Evolutionary conservation across 1,140 invertebrate genomes (phyloP), one percentile per base, ranked within the genome.

Genomic region (Lordiphosa mommai): DNA sequence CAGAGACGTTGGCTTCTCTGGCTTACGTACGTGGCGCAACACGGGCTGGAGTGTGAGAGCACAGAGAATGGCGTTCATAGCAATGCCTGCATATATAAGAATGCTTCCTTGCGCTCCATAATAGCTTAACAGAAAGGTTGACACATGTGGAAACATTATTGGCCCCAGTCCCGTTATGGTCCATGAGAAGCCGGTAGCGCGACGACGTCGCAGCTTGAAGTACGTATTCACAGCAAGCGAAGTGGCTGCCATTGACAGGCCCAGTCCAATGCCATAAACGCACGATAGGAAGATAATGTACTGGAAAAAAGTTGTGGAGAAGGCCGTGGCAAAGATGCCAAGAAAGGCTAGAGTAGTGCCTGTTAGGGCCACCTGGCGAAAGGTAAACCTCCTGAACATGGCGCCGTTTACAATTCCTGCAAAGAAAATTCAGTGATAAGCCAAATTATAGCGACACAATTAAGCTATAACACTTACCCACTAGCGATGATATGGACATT

Each of bases 31-130:
- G 72, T 94, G 93, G 91, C 90, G 90, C 68, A 91, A 89, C 17
- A 93, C 92, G 10, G 92, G 92, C 64, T 93, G 92, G 10, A 93
- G 61, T 12, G 93, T 84, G 32, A 93, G 79, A 5, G 91, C 90
- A 37, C 90, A 92, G 1, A 90, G 89, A 8, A 92, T 61, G 0
- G 92, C 89, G 61, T 93, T 91, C 47, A 93, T 76, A 0, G 90
- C 85, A 32, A 93, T 87, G 2, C 90, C 92, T n/a, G 91, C 88
- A 48, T 92, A 89, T 27, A 93, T 89, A 2, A 92, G 59, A 32
- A 92, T 90, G 2, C 90, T 90, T 4, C 92, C 92, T 36, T 89
- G 88, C 52, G 91, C 90, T 0, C 91, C 92, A 46, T 91, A 93
- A 27, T 7, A 91, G 89, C 0, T 90, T 89, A 49, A 90, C 69